These are phyloP conservation scores for Anthoscopus minutus DNA, from an alignment of 2,113 vertebrate species.

Conservation along the genomic window DNA sequence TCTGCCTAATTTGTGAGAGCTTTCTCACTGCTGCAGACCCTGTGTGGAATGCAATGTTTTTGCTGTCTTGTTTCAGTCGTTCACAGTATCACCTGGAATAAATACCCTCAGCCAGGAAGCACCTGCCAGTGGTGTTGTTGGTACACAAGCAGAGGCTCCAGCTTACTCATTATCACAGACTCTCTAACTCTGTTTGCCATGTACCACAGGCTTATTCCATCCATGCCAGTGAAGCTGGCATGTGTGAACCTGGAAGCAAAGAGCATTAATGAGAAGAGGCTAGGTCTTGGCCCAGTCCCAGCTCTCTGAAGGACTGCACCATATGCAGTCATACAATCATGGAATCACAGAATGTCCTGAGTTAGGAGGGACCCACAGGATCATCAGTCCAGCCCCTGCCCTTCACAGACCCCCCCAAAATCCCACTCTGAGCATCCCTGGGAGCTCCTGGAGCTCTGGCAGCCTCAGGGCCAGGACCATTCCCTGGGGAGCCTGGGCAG, in stretches of 20 bases:
- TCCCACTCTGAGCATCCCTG: background rate
- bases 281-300: background rate
- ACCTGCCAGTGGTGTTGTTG: background rate
- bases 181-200: background rate
- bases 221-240: background rate
- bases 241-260: background rate
- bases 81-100: background rate
- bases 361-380: background rate
- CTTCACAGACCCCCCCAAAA: background rate
- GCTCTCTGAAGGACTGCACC: background rate
- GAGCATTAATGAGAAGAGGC: background rate
- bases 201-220: background rate
- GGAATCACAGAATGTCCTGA: background rate
- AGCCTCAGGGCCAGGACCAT: background rate
- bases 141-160: background rate
- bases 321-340: rapidly evolving
- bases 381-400: rapidly evolving
- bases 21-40: background rate
- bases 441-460: background rate
- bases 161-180: background rate
- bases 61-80: background rate
- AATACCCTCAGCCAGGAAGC: background rate
- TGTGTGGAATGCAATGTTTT: background rate
- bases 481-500: background rate
- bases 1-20: background rate